phyloP scores from a whole-genome alignment of 2,888 invertebrate genomes.

The Tetragnatha montana region DNA sequence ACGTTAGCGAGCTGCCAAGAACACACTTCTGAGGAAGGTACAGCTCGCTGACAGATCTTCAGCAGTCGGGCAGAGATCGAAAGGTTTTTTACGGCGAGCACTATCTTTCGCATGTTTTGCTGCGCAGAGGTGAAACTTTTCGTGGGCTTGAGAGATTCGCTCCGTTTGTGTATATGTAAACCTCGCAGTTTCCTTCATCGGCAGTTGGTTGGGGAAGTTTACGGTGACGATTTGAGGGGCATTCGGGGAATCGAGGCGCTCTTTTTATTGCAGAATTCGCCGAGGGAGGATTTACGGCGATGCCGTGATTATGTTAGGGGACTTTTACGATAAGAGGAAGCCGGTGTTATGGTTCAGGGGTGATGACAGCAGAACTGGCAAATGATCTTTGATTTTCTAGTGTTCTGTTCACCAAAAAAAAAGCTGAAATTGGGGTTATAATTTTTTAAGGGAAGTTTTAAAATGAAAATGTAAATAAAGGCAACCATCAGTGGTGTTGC shows the following conservation, averaged over 20 bases:
- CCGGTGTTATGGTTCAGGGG: slow-evolving; percentile 28
- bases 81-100: slow-evolving; percentile 47
- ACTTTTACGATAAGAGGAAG: slow-evolving; percentile 67
- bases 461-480: too few relatives aligned
- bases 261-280: slow-evolving; percentile 8
- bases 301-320: slow-evolving; percentile 67
- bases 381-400: slow-evolving; percentile 2
- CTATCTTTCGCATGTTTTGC: slow-evolving; percentile 51
- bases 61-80: slow-evolving; percentile 33
- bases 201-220: slow-evolving; percentile 41
- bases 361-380: slow-evolving; percentile 50
- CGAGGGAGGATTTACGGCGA: slow-evolving; percentile 52
- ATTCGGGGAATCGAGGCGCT: slow-evolving; percentile 43
- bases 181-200: slow-evolving; percentile 27
- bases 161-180: slow-evolving; percentile 51
- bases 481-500: too few relatives aligned
- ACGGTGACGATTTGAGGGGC: slow-evolving; percentile 55
- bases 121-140: slow-evolving; percentile 12
- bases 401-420: too few relatives aligned
- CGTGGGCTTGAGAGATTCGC: slow-evolving; percentile 26
- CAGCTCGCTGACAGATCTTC: slow-evolving; percentile 47
- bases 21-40: slow-evolving; percentile 31
- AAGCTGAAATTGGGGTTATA: too few relatives aligned
- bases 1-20: slow-evolving; percentile 50
- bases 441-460: too few relatives aligned